A percentile compares a stretch with the other conserved stretches of the same genome.
Evolutionary conservation across 2,888 invertebrate genomes (phyloP).

Genomic region (Vannuccia rotundouncinata): DNA sequence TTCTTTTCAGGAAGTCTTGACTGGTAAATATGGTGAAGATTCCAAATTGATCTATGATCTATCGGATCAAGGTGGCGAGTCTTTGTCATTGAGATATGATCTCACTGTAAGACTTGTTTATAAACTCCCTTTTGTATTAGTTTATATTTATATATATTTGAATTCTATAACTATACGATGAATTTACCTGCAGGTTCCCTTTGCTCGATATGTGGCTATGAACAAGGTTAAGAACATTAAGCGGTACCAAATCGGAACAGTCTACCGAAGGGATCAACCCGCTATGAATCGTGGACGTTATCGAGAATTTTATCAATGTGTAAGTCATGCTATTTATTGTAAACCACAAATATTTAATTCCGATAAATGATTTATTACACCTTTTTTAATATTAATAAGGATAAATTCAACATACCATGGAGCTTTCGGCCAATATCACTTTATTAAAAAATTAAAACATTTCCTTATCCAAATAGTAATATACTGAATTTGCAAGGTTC

Average conservation of each 20-base stretch:
- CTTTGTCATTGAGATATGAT: slow-evolving; percentile 88
- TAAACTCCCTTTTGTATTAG: neutral
- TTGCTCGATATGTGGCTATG: slow-evolving; percentile 95
- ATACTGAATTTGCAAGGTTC: too few relatives aligned
- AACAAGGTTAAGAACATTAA: slow-evolving; percentile 83
- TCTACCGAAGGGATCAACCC: slow-evolving; percentile 93
- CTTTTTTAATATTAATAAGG: too few relatives aligned
- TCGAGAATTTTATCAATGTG: slow-evolving; percentile 97
- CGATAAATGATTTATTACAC: too few relatives aligned
- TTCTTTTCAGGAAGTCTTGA: slow-evolving; percentile 79
- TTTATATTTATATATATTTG: neutral
- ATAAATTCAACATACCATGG: too few relatives aligned
- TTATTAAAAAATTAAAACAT: too few relatives aligned
- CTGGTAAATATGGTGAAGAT: slow-evolving; percentile 98
- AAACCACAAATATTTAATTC: too few relatives aligned
- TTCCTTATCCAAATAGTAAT: too few relatives aligned
- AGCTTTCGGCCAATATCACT: too few relatives aligned
- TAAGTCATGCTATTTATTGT: slow-evolving; percentile 67
- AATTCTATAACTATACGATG: neutral
- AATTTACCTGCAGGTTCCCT: slow-evolving; percentile 65
- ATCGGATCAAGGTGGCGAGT: slow-evolving; percentile 95
- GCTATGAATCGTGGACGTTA: slow-evolving; percentile 90
- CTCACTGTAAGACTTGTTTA: slow-evolving; percentile 77
- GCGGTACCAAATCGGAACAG: slow-evolving; percentile 96
- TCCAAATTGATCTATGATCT: slow-evolving; percentile 96